Evolutionary conservation across 2,797 vertebrate species (phyloP).

Genomic region (Anguilla anguilla): DNA sequence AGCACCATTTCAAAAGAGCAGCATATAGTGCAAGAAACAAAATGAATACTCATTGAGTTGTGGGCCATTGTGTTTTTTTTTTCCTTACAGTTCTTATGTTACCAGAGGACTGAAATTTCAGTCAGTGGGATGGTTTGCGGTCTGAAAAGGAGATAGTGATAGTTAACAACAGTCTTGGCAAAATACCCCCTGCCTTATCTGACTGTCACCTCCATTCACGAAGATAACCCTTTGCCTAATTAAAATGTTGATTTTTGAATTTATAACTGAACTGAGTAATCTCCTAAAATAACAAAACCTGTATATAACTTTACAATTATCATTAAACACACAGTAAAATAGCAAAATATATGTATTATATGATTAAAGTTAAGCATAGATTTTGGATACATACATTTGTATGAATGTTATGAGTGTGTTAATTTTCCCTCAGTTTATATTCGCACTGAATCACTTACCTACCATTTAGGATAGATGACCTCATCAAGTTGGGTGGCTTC

Average conservation of each 20-base stretch:
- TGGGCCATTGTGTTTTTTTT: background rate
- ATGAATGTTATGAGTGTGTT: too few species aligned
- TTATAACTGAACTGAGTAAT: background rate
- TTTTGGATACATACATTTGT: too few species aligned
- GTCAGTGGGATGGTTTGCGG: background rate
- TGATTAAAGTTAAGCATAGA: background rate
- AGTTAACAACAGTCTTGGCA: background rate
- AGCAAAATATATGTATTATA: background rate
- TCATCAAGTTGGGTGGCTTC: background rate
- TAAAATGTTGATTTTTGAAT: background rate
- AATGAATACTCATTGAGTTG: background rate
- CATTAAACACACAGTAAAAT: background rate
- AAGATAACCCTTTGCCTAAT: background rate
- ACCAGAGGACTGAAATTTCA: background rate
- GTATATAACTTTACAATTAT: background rate
- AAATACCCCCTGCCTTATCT: background rate
- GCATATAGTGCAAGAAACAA: background rate
- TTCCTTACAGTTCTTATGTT: background rate
- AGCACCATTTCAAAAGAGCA: background rate
- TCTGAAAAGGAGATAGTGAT: background rate
- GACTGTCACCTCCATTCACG: background rate
- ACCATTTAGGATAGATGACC: background rate
- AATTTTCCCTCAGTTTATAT: background rate
- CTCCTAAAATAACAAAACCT: background rate
- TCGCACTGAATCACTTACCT: background rate